Conservation (phyloP, 2,113 vertebrate species). For the Nannospalax galili region DNA sequence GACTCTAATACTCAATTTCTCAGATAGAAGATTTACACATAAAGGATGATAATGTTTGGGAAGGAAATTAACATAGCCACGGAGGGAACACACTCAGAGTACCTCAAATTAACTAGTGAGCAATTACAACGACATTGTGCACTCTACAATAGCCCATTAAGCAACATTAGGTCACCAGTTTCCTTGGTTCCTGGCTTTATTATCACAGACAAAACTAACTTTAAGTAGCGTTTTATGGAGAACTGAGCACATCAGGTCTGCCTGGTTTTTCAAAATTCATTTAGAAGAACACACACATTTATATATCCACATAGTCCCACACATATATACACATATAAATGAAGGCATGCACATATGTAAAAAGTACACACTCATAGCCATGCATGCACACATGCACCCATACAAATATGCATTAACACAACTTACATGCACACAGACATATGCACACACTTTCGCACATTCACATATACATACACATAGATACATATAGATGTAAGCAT, state of each 20-base stretch:
- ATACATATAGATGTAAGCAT: not conserved
- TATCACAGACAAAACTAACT: constrained; percentile 31
- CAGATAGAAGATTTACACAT: constrained; percentile 60
- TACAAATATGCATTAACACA: not conserved
- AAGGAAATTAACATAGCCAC: constrained; percentile 69
- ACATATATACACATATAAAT: not conserved
- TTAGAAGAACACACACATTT: not conserved
- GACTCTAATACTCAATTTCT: constrained; percentile 70
- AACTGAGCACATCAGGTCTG: not conserved
- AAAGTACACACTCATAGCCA: not conserved
- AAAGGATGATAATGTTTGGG: constrained; percentile 74
- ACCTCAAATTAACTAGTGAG: constrained; percentile 71
- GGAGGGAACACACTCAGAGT: constrained; percentile 64
- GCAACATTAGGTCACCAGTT: constrained; percentile 53
- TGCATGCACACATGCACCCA: not conserved
- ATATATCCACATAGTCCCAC: not conserved
- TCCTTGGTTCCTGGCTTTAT: constrained; percentile 42
- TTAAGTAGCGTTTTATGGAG: not conserved
- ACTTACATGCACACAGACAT: too few species aligned
- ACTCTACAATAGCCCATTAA: constrained; percentile 60
- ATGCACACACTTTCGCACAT: too few species aligned
- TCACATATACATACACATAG: not conserved
- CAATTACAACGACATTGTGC: constrained; percentile 63
- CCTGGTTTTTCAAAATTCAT: not conserved
- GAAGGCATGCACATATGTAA: not conserved